A percentile compares a stretch with the other conserved stretches of the same genome.
Evolutionary conservation across 2,797 vertebrate genomes (phyloP).

Genomic region (Typhlichthys subterraneus): DNA sequence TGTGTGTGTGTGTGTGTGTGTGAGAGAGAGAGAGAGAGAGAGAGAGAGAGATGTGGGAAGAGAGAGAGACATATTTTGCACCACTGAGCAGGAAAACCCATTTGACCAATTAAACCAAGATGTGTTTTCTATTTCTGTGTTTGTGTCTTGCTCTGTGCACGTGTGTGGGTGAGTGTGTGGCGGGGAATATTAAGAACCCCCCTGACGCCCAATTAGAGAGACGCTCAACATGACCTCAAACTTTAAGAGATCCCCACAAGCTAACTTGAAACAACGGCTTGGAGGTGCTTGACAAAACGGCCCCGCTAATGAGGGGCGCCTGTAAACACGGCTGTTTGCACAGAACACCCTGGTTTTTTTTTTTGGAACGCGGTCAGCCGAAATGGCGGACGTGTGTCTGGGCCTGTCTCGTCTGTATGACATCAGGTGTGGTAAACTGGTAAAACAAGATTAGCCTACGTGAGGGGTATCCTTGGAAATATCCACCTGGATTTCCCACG

Average conservation of each 20-base stretch:
- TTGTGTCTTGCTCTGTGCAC: conserved; percentile 24
- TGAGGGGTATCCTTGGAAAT: too few species aligned
- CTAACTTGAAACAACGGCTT: conserved; percentile 68
- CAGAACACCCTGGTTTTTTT: too few species aligned
- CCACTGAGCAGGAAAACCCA: conserved; percentile 51
- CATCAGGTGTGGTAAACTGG: too few species aligned
- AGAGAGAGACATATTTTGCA: conserved; percentile 43
- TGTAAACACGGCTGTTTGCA: too few species aligned
- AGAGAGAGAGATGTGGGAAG: too few species aligned
- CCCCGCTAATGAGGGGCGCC: conserved; percentile 43
- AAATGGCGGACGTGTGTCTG: too few species aligned
- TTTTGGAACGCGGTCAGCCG: too few species aligned
- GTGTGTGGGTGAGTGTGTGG: conserved; percentile 26
- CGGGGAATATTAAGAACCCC: conserved; percentile 71
- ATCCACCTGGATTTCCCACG: too few species aligned
- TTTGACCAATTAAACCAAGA: conserved; percentile 78
- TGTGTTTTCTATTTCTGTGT: conserved; percentile 49
- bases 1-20: conserved; percentile 1
- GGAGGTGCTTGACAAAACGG: conserved; percentile 65
- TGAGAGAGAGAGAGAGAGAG: neutral
- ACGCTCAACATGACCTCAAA: conserved; percentile 66
- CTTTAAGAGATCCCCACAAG: conserved; percentile 64
- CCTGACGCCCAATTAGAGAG: conserved; percentile 80
- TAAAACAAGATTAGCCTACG: too few species aligned
- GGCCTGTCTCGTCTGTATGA: too few species aligned